These are phyloP conservation scores for Zygaena filipendulae DNA, from an alignment of 2,888 invertebrate species.

Conservation along the genomic window DNA sequence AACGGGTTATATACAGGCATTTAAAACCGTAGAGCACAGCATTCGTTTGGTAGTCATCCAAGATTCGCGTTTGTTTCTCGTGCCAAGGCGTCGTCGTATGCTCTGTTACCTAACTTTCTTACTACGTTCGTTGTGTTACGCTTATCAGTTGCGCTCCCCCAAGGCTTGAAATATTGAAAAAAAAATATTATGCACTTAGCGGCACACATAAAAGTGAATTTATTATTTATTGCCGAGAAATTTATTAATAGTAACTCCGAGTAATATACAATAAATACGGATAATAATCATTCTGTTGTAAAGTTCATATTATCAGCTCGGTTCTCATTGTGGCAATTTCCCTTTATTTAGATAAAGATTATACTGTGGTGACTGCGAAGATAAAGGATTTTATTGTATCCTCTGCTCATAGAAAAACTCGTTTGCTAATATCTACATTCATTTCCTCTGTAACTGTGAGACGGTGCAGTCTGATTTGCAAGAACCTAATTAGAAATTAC, in stretches of 20 bases:
- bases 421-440: constrained; percentile 25
- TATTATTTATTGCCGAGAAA: constrained; percentile 31
- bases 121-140: no score
- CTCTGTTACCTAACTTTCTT: constrained; percentile 34
- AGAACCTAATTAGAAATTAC: no score
- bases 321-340: constrained; percentile 31
- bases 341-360: constrained; percentile 53
- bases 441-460: constrained; percentile 30
- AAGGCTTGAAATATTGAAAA: no score
- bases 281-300: constrained; percentile 34
- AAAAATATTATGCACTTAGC: no score
- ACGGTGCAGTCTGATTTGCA: constrained; percentile 3
- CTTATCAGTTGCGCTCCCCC: no score
- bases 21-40: no score
- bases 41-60: constrained; percentile 53
- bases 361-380: constrained; percentile 38
- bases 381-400: constrained; percentile 50
- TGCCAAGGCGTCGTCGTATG: constrained; percentile 33
- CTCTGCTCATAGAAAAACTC: constrained; percentile 36
- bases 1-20: no score
- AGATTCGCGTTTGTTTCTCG: constrained; percentile 23
- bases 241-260: constrained; percentile 14
- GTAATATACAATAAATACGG: constrained; percentile 17
- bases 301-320: constrained; percentile 34
- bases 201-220: constrained; percentile 31